phyloP scores from a whole-genome alignment of 2,888 invertebrate genomes.

The Polydrusus pterygomalis region DNA sequence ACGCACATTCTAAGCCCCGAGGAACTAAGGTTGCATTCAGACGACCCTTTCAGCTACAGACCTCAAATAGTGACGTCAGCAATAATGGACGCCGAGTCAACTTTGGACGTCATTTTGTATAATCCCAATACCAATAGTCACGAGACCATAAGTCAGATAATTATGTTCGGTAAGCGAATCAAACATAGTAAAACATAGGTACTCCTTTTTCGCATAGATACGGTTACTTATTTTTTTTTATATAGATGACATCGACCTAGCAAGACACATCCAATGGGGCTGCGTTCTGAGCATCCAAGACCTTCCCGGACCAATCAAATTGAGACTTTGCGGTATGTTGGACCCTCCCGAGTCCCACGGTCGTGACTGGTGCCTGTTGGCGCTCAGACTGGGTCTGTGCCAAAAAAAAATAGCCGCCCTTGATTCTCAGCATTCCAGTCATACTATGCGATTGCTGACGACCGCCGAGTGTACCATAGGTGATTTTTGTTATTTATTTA shows the following conservation, averaged over 20 bases:
- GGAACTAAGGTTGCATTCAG: slow-evolving; percentile 73
- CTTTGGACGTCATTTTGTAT: slow-evolving; percentile 70
- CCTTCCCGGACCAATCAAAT: slow-evolving; percentile 76
- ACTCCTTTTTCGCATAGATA: no score
- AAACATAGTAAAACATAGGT: no score
- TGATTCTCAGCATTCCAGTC: slow-evolving; percentile 70
- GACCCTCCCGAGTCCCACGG: slow-evolving; percentile 84
- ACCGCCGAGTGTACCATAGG: slow-evolving; percentile 71
- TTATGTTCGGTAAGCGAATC: slow-evolving; percentile 74
- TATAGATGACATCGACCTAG: slow-evolving; percentile 67
- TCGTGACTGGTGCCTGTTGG: slow-evolving; percentile 86
- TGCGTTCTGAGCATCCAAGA: slow-evolving; percentile 77
- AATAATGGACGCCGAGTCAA: slow-evolving; percentile 70
- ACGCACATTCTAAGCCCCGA: slow-evolving; percentile 79
- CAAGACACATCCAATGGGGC: slow-evolving; percentile 72
- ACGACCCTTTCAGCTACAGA: slow-evolving; percentile 69
- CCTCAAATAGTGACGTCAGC: slow-evolving; percentile 69
- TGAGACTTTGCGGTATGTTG: slow-evolving; percentile 79
- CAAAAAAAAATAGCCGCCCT: slow-evolving; percentile 70
- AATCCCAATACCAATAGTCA: slow-evolving; percentile 73
- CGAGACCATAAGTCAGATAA: slow-evolving; percentile 76
- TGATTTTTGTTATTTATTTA: slow-evolving; percentile 56
- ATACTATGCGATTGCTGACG: slow-evolving; percentile 69
- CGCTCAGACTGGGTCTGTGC: slow-evolving; percentile 77
- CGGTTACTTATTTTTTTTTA: background rate